Base-by-base conservation (phyloP, 2,888 invertebrate species). In the Clunio marinus region DNA sequence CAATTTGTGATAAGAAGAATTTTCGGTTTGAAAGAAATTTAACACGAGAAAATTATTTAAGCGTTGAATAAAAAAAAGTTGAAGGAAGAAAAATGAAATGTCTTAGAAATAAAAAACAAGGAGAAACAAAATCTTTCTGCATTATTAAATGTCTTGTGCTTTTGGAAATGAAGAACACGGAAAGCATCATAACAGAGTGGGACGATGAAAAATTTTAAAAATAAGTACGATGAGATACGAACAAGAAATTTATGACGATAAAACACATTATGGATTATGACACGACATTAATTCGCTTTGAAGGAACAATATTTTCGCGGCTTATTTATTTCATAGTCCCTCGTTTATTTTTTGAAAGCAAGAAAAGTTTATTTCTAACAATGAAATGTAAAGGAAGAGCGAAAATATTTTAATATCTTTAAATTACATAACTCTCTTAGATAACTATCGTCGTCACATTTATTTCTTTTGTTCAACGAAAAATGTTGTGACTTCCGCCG, bases 221-320 rank as follows among this genome's bases (percentile, higher is more conserved):
- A 41, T n/a, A n/a, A n/a, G n/a, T n/a, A n/a, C n/a, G n/a, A n/a
- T n/a, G n/a, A n/a, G n/a, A n/a, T n/a, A 32, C 32, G 15, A 20
- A 3, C 22, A 22, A 51, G 51, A 51, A 17, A 51, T 51, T 51
- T 51, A 22, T 17, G 51, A 22, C 41, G n/a, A 41, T 41, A 15
- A 41, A 15, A 41, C 41, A 41, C 41, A 41, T 41, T 41, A 5
- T 20, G 51, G 51, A 51, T 51, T 51, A 51, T 51, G 51, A 51
- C 51, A 22, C 3, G 41, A 41, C 41, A 41, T 41, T 41, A 41
- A 41, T 3, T 8, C 15, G 3, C 15, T 8, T 41, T 7, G 15
- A 15, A 7, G 41, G 3, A 4, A 8, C 2, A 51, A 51, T 22
- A 22, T 20, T 17, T 22, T 2, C 51, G 51, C 51, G 51, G 51